phyloP scores from a whole-genome alignment of 2,113 vertebrate species.

The Trogon melanurus region DNA sequence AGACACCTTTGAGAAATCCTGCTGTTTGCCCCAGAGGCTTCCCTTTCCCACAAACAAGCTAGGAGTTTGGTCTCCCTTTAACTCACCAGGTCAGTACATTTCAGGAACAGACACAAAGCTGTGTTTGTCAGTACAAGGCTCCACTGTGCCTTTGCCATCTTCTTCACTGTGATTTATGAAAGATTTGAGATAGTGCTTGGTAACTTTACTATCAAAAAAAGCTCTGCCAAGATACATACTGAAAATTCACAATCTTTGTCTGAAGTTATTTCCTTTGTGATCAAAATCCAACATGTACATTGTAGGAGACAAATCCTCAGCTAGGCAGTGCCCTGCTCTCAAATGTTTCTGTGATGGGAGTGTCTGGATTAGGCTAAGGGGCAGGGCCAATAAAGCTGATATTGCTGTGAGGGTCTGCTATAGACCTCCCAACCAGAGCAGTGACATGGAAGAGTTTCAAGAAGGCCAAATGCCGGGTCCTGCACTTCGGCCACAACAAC shows the following conservation, averaged over 20 bases:
- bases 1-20: not conserved
- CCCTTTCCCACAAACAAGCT: not conserved
- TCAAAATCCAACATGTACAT: not conserved
- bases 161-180: not conserved
- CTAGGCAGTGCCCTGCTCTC: not conserved
- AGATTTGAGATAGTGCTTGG: not conserved
- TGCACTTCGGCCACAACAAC: no score
- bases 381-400: no score
- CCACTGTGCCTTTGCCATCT: not conserved
- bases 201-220: not conserved
- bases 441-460: no score
- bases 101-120: not conserved
- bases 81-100: not conserved
- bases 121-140: not conserved
- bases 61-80: not conserved
- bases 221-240: not conserved
- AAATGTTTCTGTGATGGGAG: not conserved
- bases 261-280: not conserved
- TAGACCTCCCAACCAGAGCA: no score
- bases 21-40: not conserved
- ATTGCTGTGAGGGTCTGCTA: no score
- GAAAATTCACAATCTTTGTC: not conserved
- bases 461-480: no score
- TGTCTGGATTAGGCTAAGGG: no score
- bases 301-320: not conserved